Conservation (phyloP, 2,888 invertebrate genomes). For the Cantharis flavilabris region DNA sequence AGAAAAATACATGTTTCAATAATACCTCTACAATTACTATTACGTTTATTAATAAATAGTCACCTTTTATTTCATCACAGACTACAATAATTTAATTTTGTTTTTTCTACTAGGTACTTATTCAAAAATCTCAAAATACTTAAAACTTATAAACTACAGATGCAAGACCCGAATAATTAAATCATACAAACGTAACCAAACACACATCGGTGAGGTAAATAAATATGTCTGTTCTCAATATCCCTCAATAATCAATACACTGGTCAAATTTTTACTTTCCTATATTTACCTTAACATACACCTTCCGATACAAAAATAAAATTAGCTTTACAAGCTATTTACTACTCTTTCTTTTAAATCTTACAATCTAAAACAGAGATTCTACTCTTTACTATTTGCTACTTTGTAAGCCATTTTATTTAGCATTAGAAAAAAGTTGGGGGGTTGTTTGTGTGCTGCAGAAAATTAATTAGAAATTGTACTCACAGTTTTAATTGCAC, state of each 20-base stretch:
- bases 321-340: conserved; percentile 43
- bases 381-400: conserved; percentile 29
- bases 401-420: not conserved
- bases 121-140: conserved; percentile 28
- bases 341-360: conserved; percentile 27
- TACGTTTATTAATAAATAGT: conserved; percentile 54
- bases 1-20: conserved; percentile 53
- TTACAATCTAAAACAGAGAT: conserved; percentile 33
- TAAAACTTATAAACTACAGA: conserved; percentile 29
- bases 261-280: conserved; percentile 21
- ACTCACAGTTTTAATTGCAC: not conserved
- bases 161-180: conserved; percentile 28
- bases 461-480: not conserved
- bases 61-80: conserved; percentile 57
- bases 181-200: conserved; percentile 22
- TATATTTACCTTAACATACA: conserved; percentile 15
- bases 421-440: not conserved
- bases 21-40: conserved; percentile 49
- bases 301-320: conserved; percentile 46
- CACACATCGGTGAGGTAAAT: conserved; percentile 30
- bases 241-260: conserved; percentile 4
- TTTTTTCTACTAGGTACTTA: conserved; percentile 27
- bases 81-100: conserved; percentile 53
- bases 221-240: conserved; percentile 17
- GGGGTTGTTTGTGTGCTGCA: not conserved